Evolutionary conservation across 2,797 vertebrate genomes (phyloP).

Genomic region (Dendrocincla fuliginosa): DNA sequence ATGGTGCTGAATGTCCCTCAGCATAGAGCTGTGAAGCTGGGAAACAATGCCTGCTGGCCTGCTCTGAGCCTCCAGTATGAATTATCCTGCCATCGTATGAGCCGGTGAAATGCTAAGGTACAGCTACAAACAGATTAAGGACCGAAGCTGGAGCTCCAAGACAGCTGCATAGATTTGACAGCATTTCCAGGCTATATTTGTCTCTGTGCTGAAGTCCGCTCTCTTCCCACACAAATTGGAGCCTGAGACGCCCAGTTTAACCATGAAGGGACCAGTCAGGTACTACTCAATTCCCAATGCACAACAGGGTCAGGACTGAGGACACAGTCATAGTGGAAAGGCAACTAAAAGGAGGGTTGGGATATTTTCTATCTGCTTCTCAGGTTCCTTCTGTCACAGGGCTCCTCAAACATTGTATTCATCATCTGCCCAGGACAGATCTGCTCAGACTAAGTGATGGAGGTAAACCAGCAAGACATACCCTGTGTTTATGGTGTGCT

Average conservation of each 20-base stretch:
- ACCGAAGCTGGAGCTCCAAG: background rate
- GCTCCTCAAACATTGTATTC: background rate
- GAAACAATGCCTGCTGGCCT: background rate
- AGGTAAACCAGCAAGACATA: background rate
- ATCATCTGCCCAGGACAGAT: background rate
- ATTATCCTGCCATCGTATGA: background rate
- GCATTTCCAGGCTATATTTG: background rate
- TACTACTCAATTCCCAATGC: background rate
- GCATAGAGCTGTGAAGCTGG: background rate
- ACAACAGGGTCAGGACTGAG: background rate
- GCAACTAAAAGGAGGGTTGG: background rate
- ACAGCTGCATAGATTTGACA: background rate
- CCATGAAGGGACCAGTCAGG: background rate
- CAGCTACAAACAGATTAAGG: background rate
- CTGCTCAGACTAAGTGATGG: background rate
- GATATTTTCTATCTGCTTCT: background rate
- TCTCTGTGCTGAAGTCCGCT: background rate
- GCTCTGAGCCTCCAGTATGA: background rate
- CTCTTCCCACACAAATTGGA: background rate
- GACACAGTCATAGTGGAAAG: background rate
- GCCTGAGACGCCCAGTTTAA: background rate
- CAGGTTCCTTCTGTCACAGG: background rate
- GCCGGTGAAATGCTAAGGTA: background rate
- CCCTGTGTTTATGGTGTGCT: background rate
- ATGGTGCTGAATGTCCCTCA: background rate